Conservation (phyloP, 2,797 vertebrate genomes). For the Emys orbicularis region DNA sequence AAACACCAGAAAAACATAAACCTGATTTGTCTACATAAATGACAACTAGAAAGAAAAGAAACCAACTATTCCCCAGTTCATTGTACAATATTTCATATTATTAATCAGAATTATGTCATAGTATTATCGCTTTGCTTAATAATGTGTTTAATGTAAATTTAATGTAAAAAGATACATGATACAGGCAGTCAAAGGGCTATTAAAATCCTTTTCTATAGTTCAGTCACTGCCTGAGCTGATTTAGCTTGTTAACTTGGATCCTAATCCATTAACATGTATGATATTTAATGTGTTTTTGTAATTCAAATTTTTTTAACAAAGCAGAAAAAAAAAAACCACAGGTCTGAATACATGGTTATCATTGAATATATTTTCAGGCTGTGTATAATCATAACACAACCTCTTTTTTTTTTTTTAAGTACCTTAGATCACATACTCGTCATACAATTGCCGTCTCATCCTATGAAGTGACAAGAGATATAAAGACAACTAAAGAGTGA, state of each 20-base stretch:
- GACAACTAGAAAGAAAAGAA: conserved; percentile 2
- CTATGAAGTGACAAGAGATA: background rate
- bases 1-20: background rate
- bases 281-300: conserved; percentile 53
- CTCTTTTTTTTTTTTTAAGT: background rate
- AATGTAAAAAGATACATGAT: conserved; percentile 69
- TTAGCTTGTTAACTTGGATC: conserved; percentile 65
- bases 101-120: conserved; percentile 63
- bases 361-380: conserved; percentile 55
- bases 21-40: background rate
- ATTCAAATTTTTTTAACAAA: conserved; percentile 58
- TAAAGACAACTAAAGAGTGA: conserved; percentile 23
- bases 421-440: background rate
- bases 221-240: conserved; percentile 56
- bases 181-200: conserved; percentile 64
- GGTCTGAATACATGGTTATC: conserved; percentile 38
- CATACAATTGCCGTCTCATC: conserved; percentile 41
- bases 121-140: conserved; percentile 70
- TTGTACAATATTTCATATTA: conserved; percentile 46
- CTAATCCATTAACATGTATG: conserved; percentile 36
- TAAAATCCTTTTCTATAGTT: conserved; percentile 59
- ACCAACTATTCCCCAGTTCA: conserved; percentile 43
- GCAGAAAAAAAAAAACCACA: conserved; percentile 6
- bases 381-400: conserved; percentile 27
- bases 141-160: conserved; percentile 75